A percentile compares a stretch with the other conserved stretches of the same genome.
These are phyloP conservation scores for Coregonus clupeaformis DNA, from an alignment of 2,113 vertebrate genomes.

Conservation along the genomic window DNA sequence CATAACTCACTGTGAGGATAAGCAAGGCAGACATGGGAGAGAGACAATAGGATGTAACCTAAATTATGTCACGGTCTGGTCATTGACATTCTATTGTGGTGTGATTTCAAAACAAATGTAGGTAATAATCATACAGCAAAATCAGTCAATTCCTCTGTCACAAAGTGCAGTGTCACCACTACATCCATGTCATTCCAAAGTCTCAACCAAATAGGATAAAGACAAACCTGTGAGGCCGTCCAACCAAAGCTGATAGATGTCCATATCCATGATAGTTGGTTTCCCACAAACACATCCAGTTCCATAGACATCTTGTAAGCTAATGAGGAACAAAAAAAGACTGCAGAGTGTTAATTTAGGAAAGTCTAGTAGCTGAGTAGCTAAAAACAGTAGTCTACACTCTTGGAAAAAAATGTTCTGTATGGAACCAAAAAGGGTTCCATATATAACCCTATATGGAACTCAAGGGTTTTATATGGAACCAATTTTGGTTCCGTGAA, in stretches of 20 bases:
- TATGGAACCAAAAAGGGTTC: too few species aligned
- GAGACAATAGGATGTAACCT: neutral
- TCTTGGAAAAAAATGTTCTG: conserved; percentile 12
- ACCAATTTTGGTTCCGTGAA: neutral
- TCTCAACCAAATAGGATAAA: conserved; percentile 74
- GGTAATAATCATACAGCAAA: neutral
- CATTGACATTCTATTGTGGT: neutral
- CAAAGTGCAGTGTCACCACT: conserved; percentile 89
- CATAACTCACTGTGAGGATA: conserved; percentile 39
- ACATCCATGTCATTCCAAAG: conserved; percentile 88
- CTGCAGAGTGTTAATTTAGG: neutral
- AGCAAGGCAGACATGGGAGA: neutral
- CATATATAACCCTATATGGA: neutral
- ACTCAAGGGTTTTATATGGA: too few species aligned
- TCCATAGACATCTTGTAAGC: conserved; percentile 82
- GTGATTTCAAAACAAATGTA: neutral
- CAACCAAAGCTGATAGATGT: conserved; percentile 90
- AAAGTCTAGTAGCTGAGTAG: too few species aligned
- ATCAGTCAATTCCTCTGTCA: conserved; percentile 92
- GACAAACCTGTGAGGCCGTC: conserved; percentile 86
- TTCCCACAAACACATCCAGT: conserved; percentile 91
- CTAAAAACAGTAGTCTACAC: conserved; percentile 69
- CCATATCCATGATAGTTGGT: conserved; percentile 91
- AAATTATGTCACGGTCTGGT: neutral
- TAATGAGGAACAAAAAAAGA: conserved; percentile 20